phyloP scores from a whole-genome alignment of 2,797 vertebrate genomes.

The Geotrypetes seraphini region DNA sequence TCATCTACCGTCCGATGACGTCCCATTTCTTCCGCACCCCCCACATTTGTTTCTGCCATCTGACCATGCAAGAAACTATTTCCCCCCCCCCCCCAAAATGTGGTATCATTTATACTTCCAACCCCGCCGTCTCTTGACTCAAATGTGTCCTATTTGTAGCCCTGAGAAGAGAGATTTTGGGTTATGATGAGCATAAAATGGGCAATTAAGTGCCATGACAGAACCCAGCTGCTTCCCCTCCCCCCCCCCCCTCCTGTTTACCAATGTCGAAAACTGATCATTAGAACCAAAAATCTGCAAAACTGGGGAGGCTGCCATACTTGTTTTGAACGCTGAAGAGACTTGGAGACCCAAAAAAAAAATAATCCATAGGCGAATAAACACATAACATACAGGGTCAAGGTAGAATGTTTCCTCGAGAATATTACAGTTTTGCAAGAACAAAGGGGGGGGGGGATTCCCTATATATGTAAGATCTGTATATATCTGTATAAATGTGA shows the following conservation, averaged over 20 bases:
- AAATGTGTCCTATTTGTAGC: neutral
- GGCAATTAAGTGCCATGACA: constrained; percentile 2
- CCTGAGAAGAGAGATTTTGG: neutral
- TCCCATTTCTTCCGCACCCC: no score
- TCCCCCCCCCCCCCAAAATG: no score
- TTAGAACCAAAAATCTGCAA: neutral
- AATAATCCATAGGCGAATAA: no score
- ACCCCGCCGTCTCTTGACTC: neutral
- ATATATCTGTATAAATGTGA: neutral
- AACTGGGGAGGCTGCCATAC: constrained; percentile 5
- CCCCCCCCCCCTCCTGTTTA: neutral
- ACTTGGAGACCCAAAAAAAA: no score
- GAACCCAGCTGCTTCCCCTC: neutral
- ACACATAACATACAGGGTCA: neutral
- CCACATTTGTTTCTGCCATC: no score
- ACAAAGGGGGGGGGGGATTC: constrained; percentile 9
- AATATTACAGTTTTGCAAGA: neutral
- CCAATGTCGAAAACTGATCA: constrained; percentile 3
- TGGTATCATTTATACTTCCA: neutral
- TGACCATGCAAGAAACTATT: neutral
- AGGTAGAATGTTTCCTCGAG: neutral
- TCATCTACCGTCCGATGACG: no score
- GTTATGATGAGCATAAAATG: constrained; percentile 1
- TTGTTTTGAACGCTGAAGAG: constrained; percentile 1
- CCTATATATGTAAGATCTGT: neutral